Evolutionary conservation across 2,888 invertebrate genomes (phyloP).

Genomic region (Folsomia manolachei): DNA sequence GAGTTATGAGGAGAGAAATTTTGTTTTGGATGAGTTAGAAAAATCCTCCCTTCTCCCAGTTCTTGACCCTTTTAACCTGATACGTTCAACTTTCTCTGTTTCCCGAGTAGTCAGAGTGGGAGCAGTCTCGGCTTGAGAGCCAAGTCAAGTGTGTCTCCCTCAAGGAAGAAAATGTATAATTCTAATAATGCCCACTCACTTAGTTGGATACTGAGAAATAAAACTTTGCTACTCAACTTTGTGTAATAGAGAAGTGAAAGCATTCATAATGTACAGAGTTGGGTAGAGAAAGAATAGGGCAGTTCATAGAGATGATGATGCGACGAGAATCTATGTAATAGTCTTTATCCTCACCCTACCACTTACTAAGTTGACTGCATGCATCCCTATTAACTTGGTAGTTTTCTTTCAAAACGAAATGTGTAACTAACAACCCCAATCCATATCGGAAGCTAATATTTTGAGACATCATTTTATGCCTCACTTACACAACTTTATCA

Average conservation of each 20-base stretch:
- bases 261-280: too few species aligned
- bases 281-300: too few species aligned
- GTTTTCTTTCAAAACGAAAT: background rate
- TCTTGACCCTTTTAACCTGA: slow-evolving; percentile 16
- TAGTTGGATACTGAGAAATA: background rate
- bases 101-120: background rate
- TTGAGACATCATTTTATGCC: background rate
- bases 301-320: too few species aligned
- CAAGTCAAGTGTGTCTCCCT: background rate
- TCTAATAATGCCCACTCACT: background rate
- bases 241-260: too few species aligned
- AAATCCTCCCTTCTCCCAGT: background rate
- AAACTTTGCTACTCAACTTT: background rate
- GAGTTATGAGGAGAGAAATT: background rate
- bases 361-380: background rate
- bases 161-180: background rate
- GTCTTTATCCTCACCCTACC: too few species aligned
- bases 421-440: background rate
- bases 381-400: background rate
- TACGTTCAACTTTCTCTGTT: background rate
- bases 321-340: too few species aligned
- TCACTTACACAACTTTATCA: background rate
- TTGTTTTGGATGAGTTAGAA: slow-evolving; percentile 3
- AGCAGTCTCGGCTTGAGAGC: background rate
- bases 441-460: background rate